phyloP scores from a whole-genome alignment of 64 coral and sea anemone genomes.

The Dendronephthya gigantea region DNA sequence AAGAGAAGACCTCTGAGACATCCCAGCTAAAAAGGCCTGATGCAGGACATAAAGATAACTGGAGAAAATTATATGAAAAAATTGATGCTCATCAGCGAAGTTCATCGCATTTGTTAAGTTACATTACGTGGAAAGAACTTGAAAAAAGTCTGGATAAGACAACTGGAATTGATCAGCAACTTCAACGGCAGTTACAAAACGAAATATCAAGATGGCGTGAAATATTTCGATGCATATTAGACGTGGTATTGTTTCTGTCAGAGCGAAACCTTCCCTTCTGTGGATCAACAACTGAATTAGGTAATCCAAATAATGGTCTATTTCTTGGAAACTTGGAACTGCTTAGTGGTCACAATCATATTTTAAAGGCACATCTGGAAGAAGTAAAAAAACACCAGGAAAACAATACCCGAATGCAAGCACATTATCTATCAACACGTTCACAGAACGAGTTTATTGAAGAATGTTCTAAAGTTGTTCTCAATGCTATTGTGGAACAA shows the following conservation, averaged over 20 bases:
- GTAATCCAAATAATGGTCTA: not conserved
- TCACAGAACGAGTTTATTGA: not conserved
- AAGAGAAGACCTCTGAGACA: not conserved
- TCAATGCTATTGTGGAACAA: not conserved
- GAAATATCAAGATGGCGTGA: not conserved
- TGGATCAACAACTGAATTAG: not conserved
- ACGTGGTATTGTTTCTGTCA: not conserved
- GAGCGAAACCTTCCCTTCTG: not conserved
- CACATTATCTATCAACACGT: not conserved
- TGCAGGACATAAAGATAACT: not conserved
- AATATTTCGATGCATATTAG: not conserved
- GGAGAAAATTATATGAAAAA: constrained; percentile 11
- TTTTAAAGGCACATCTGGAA: not conserved
- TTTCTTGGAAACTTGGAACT: constrained; percentile 11
- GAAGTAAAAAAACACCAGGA: not conserved
- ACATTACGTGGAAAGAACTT: constrained; percentile 8
- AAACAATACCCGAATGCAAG: not conserved
- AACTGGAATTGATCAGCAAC: not conserved
- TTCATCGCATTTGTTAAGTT: not conserved
- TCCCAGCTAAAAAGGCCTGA: not conserved
- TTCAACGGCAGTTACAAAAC: not conserved
- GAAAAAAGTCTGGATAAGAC: not conserved
- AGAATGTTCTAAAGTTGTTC: not conserved
- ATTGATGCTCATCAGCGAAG: not conserved
- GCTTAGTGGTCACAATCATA: not conserved